A percentile compares a stretch with the other conserved stretches of the same genome.
phyloP scores from a whole-genome alignment of 2,113 vertebrate species.

The Rutilus rutilus region DNA sequence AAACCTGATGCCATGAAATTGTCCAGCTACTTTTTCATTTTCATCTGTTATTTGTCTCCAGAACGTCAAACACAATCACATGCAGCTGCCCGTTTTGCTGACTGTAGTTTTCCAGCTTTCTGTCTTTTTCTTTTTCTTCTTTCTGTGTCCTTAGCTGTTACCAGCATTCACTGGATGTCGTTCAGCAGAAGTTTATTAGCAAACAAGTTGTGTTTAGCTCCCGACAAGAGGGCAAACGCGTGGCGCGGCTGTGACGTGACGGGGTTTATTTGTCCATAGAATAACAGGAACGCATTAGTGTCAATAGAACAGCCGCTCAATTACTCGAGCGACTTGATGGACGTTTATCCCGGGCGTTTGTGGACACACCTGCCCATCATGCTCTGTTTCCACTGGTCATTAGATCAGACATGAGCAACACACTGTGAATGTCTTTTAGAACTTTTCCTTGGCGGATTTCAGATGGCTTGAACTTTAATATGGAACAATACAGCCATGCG shows the following conservation, averaged over 20 bases:
- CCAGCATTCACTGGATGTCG: slow-evolving; percentile 29
- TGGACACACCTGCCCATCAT: slow-evolving; percentile 34
- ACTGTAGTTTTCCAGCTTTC: background rate
- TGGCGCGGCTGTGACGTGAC: slow-evolving; percentile 58
- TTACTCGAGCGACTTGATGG: slow-evolving; percentile 60
- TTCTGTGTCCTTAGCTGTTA: slow-evolving; percentile 10
- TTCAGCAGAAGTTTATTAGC: slow-evolving; percentile 42
- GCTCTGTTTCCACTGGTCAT: slow-evolving; percentile 40
- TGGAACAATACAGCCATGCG: background rate
- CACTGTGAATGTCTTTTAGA: too few species aligned
- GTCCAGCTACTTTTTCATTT: background rate
- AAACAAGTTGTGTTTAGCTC: slow-evolving; percentile 44
- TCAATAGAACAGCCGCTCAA: slow-evolving; percentile 53
- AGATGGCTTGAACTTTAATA: background rate
- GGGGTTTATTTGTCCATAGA: slow-evolving; percentile 59
- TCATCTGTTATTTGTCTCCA: background rate
- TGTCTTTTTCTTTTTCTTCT: background rate
- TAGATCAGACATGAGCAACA: slow-evolving; percentile 32
- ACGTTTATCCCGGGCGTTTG: slow-evolving; percentile 38
- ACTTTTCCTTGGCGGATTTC: background rate
- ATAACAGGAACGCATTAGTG: slow-evolving; percentile 60
- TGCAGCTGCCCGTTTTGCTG: background rate
- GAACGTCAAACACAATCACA: slow-evolving; percentile 7
- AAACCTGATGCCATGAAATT: background rate
- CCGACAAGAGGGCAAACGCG: slow-evolving; percentile 61